Evolutionary conservation across 2,888 invertebrate genomes (phyloP).

Genomic region (Crematogaster levior): DNA sequence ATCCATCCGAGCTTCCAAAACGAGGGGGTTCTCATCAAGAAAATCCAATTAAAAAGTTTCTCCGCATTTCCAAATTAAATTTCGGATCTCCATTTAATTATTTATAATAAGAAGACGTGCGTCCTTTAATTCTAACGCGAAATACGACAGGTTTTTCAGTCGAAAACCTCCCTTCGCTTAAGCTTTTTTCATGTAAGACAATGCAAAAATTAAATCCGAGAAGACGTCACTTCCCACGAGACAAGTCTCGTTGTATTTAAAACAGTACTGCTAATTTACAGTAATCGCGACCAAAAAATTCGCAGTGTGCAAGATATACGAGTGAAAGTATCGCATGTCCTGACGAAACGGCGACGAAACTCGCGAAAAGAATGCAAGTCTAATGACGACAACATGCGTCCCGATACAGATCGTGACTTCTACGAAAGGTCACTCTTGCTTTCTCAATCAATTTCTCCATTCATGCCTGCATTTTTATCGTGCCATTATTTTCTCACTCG

Average conservation of each 20-base stretch:
- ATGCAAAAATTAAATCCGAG: background rate
- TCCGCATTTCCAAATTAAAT: background rate
- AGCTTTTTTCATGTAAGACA: background rate
- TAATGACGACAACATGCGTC: constrained; percentile 17
- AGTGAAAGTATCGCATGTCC: constrained; percentile 37
- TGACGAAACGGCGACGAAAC: background rate
- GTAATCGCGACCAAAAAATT: constrained; percentile 35
- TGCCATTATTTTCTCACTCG: constrained; percentile 2
- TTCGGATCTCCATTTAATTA: background rate
- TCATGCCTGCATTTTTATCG: constrained; percentile 40
- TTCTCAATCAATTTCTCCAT: constrained; percentile 47
- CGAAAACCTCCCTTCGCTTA: background rate
- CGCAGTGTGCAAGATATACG: background rate
- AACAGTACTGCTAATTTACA: background rate
- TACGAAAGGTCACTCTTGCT: constrained; percentile 45
- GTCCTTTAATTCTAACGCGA: background rate
- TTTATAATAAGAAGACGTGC: background rate
- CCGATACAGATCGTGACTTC: constrained; percentile 25
- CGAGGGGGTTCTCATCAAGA: background rate
- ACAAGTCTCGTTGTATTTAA: background rate
- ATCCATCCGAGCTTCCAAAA: background rate
- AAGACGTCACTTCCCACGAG: background rate
- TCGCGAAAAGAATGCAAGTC: constrained; percentile 20
- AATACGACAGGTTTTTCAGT: background rate
- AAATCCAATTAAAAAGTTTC: constrained; percentile 1